Percentiles rank a stretch among this genome's conserved stretches.
These are phyloP conservation scores for Ptyas mucosa DNA, from an alignment of 2,113 vertebrate genomes.

Conservation along the genomic window DNA sequence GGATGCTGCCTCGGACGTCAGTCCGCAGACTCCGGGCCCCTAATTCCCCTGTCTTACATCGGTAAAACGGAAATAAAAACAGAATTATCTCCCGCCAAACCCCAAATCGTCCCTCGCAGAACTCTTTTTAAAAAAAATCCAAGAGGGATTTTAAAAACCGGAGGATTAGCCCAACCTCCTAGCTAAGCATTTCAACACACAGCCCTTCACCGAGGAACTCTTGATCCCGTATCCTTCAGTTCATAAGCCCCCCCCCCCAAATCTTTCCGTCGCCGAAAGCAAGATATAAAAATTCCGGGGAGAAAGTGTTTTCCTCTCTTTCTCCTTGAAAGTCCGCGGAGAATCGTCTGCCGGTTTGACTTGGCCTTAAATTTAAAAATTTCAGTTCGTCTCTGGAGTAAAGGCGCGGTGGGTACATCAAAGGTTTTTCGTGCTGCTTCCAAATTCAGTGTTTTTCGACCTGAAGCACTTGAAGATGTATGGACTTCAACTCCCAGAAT, in stretches of 20 bases:
- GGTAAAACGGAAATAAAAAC: neutral
- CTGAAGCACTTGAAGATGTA: neutral
- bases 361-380: neutral
- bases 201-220: neutral
- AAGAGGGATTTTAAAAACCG: neutral
- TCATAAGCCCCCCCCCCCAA: neutral
- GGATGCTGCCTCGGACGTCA: neutral
- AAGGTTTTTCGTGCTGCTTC: neutral
- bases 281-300: neutral
- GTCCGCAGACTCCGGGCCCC: neutral
- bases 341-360: neutral
- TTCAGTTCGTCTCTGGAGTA: neutral
- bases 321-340: neutral
- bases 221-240: neutral
- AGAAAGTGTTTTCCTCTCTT: neutral
- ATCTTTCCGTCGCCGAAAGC: neutral
- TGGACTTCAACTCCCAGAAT: neutral
- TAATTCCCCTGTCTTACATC: neutral
- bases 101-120: neutral
- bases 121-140: neutral
- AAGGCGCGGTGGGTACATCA: neutral
- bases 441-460: no score
- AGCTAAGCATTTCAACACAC: neutral
- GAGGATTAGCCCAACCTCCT: neutral
- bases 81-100: neutral